phyloP scores from a whole-genome alignment of 2,797 vertebrate species.

The Pristis pectinata region DNA sequence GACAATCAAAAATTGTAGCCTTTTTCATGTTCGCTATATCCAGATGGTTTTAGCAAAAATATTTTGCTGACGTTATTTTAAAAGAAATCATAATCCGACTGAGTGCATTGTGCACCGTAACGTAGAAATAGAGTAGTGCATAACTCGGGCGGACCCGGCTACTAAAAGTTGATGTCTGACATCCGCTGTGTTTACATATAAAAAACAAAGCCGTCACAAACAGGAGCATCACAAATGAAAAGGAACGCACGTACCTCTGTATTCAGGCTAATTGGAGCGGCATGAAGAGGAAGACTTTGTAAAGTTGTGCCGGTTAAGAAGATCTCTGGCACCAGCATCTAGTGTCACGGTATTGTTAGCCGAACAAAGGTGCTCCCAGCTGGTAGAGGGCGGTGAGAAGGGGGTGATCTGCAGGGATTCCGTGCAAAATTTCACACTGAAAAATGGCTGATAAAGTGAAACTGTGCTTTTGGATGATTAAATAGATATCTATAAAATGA shows the following conservation, averaged over 20 bases:
- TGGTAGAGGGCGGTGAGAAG: background rate
- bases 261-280: background rate
- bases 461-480: background rate
- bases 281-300: conserved; percentile 10
- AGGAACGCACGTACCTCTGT: background rate
- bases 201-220: background rate
- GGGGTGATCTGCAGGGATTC: background rate
- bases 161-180: background rate
- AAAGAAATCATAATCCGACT: background rate
- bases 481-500: background rate
- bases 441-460: conserved; percentile 6
- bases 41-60: background rate
- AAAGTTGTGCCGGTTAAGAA: background rate
- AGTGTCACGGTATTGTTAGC: conserved; percentile 10
- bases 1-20: background rate
- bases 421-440: conserved; percentile 10
- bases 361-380: conserved; percentile 24
- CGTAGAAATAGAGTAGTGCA: too few relatives aligned
- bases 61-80: background rate
- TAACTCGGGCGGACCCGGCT: background rate
- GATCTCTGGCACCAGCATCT: background rate
- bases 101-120: background rate
- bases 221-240: background rate
- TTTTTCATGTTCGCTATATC: background rate
- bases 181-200: background rate